These are phyloP conservation scores for Porites rus DNA, from an alignment of 92 coral and sea anemone species.

Conservation along the genomic window DNA sequence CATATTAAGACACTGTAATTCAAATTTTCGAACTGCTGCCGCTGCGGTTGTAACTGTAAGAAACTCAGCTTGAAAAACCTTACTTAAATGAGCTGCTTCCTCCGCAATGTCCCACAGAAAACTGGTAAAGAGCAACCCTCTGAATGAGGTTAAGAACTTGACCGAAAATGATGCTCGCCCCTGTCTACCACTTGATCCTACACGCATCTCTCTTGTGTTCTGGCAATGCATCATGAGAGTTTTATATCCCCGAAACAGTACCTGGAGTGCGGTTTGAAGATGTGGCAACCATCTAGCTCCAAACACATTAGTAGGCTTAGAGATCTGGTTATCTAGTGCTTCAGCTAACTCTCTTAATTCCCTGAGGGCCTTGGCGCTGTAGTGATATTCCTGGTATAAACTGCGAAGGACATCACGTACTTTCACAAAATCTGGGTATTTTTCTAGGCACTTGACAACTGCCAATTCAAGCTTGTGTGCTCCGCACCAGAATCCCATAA, in stretches of 20 bases:
- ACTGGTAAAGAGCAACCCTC: conserved; percentile 18
- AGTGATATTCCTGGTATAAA: conserved; percentile 38
- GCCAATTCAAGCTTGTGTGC: conserved; percentile 42
- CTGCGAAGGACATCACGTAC: conserved; percentile 34
- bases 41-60: conserved; percentile 52
- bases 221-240: conserved; percentile 27
- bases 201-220: conserved; percentile 19
- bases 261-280: conserved; percentile 34
- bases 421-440: conserved; percentile 24
- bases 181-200: conserved; percentile 10
- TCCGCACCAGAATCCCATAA: conserved; percentile 35
- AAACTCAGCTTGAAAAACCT: conserved; percentile 45
- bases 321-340: conserved; percentile 24
- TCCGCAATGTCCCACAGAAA: conserved; percentile 34
- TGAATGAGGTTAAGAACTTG: conserved; percentile 31
- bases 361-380: conserved; percentile 31
- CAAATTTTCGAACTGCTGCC: conserved; percentile 39
- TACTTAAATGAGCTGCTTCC: conserved; percentile 44
- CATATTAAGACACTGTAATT: conserved; percentile 20
- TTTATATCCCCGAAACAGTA: conserved; percentile 8
- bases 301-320: conserved; percentile 35
- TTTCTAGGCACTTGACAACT: conserved; percentile 20
- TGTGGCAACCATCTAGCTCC: conserved; percentile 31
- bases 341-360: conserved; percentile 28
- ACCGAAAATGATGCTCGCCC: conserved; percentile 14